Evolutionary conservation across 2,888 invertebrate genomes (phyloP).

Genomic region (Marasmarcha lunaedactyla): DNA sequence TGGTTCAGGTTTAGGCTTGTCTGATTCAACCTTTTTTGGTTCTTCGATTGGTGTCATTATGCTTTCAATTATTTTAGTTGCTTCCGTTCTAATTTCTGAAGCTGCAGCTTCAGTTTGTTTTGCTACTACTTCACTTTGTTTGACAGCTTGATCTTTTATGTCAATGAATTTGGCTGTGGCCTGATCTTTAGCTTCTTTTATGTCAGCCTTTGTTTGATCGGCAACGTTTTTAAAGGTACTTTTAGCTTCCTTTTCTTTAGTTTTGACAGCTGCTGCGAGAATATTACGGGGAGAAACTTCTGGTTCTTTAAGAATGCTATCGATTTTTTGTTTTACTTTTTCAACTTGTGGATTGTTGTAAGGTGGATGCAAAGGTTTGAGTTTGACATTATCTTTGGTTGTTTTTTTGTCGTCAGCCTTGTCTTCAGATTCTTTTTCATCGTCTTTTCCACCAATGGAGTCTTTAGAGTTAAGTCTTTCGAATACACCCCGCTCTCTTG

Average conservation of each 20-base stretch:
- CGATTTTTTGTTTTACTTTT: conserved; percentile 57
- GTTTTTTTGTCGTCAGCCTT: conserved; percentile 30
- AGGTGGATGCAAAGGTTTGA: conserved; percentile 52
- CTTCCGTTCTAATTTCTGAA: conserved; percentile 46
- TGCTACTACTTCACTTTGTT: conserved; percentile 37
- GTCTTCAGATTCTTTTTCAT: conserved; percentile 20
- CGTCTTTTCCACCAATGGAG: conserved; percentile 48
- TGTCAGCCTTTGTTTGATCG: conserved; percentile 34
- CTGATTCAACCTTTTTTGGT: conserved; percentile 29
- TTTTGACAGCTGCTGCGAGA: conserved; percentile 22
- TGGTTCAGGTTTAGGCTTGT: conserved; percentile 23
- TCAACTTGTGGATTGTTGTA: conserved; percentile 62
- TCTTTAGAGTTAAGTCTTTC: conserved; percentile 59
- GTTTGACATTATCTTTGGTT: conserved; percentile 38
- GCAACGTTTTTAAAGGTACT: conserved; percentile 29
- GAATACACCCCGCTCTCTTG: conserved; percentile 58
- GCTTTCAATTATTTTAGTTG: conserved; percentile 52
- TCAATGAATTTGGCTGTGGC: conserved; percentile 30
- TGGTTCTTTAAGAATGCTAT: conserved; percentile 55
- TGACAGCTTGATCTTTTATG: conserved; percentile 34
- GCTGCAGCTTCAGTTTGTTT: conserved; percentile 33
- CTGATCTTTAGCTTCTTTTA: conserved; percentile 34
- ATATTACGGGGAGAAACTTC: conserved; percentile 61
- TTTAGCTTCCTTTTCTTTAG: conserved; percentile 33
- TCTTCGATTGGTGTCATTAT: conserved; percentile 60